phyloP scores from a whole-genome alignment of 2,113 vertebrate species.

The Boleophthalmus pectinirostris region DNA sequence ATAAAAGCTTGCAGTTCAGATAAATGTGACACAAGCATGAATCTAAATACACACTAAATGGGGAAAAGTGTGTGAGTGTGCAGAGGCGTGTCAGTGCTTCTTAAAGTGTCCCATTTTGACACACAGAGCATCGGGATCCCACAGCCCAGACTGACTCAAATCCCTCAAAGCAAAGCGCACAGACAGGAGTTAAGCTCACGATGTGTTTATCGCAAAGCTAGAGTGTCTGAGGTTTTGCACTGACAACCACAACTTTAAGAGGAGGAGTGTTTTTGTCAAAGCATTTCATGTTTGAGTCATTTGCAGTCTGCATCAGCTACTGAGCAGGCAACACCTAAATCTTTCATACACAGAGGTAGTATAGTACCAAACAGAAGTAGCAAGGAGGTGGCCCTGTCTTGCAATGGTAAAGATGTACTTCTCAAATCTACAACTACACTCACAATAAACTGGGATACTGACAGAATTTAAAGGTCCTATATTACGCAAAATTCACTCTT shows the following conservation, averaged over 20 bases:
- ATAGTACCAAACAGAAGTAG: too few species aligned
- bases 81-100: conserved; percentile 27
- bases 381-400: too few species aligned
- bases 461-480: too few species aligned
- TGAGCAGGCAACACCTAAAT: conserved; percentile 11
- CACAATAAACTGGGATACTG: too few species aligned
- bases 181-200: conserved; percentile 37
- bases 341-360: neutral
- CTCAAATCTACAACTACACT: neutral
- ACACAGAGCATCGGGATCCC: conserved; percentile 54
- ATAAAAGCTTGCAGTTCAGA: neutral
- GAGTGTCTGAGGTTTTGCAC: conserved; percentile 40
- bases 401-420: neutral
- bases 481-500: too few species aligned
- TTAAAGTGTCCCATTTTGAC: conserved; percentile 52
- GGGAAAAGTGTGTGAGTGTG: conserved; percentile 8
- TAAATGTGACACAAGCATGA: neutral
- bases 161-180: conserved; percentile 37
- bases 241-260: conserved; percentile 50
- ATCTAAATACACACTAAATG: neutral
- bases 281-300: conserved; percentile 25
- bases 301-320: conserved; percentile 1
- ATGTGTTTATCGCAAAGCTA: conserved; percentile 48
- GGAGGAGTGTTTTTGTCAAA: conserved; percentile 16
- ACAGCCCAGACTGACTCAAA: conserved; percentile 56